Percentiles rank a stretch among this genome's conserved stretches.
These are phyloP conservation scores for Tenthredo distinguenda DNA, from an alignment of 2,888 invertebrate genomes.

Conservation along the genomic window DNA sequence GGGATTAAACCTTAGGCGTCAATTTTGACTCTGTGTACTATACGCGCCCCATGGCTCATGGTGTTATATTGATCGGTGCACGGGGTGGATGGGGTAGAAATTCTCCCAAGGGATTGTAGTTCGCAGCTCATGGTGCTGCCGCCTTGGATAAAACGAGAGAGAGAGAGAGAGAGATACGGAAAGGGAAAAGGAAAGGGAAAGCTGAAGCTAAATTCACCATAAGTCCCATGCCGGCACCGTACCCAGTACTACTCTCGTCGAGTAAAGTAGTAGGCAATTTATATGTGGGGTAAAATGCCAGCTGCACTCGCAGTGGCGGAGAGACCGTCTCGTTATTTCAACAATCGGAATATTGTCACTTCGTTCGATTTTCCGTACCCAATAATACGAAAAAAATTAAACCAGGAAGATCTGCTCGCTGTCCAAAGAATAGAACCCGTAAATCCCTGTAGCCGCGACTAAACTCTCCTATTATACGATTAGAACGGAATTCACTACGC, in stretches of 20 bases:
- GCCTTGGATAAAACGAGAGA: neutral
- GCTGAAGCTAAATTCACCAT: slow-evolving; percentile 40
- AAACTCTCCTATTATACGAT: neutral
- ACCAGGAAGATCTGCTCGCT: neutral
- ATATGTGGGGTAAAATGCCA: slow-evolving; percentile 32
- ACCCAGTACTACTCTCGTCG: neutral
- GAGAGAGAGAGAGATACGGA: neutral
- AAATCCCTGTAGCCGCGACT: too few relatives aligned
- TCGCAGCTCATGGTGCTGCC: slow-evolving; percentile 31
- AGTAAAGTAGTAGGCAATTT: slow-evolving; percentile 30
- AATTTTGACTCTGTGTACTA: neutral
- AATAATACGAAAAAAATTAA: neutral
- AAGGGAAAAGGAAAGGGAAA: neutral
- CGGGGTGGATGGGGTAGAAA: slow-evolving; percentile 45
- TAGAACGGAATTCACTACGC: neutral
- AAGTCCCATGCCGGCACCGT: neutral
- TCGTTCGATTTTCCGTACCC: neutral
- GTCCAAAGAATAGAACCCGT: neutral
- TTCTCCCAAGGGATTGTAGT: slow-evolving; percentile 40
- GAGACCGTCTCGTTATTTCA: neutral
- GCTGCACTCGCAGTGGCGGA: slow-evolving; percentile 28
- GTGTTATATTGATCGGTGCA: slow-evolving; percentile 73
- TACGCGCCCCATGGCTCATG: slow-evolving; percentile 58
- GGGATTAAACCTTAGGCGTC: neutral
- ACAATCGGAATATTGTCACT: neutral